Evolutionary conservation across 2,888 invertebrate genomes (phyloP).

Genomic region (Aphidius colemani): DNA sequence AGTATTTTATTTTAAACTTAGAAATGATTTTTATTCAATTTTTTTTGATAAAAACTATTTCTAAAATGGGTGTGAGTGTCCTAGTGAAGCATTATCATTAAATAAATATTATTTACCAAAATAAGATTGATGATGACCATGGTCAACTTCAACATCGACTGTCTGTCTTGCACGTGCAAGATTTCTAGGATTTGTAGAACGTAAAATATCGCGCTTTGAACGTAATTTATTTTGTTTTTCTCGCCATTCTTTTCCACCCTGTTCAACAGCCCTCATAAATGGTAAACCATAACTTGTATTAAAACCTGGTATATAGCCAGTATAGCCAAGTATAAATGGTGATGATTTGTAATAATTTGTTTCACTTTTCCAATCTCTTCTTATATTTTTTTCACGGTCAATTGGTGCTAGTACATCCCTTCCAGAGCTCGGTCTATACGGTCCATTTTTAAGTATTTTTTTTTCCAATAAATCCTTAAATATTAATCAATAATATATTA

Average conservation of each 20-base stretch:
- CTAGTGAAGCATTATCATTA: no score
- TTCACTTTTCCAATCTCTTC: conserved; percentile 50
- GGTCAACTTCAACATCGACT: conserved; percentile 47
- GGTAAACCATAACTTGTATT: conserved; percentile 66
- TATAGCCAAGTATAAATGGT: conserved; percentile 71
- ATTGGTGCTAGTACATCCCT: conserved; percentile 49
- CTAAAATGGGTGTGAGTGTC: no score
- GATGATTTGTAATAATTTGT: conserved; percentile 46
- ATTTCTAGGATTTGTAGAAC: conserved; percentile 46
- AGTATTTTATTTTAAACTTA: no score
- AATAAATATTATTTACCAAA: conserved; percentile 43
- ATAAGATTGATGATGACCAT: conserved; percentile 41
- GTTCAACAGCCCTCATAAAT: conserved; percentile 61
- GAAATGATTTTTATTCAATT: no score
- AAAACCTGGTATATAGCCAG: conserved; percentile 73
- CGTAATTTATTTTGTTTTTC: conserved; percentile 55
- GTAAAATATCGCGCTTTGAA: conserved; percentile 45
- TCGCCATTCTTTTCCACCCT: conserved; percentile 65
- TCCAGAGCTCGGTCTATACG: conserved; percentile 65
- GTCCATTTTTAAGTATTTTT: conserved; percentile 61
- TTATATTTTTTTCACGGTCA: conserved; percentile 48
- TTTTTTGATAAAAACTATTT: no score
- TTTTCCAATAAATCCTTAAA: conserved; percentile 60
- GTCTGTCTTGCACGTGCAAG: conserved; percentile 42
- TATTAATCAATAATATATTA: neutral